These are phyloP conservation scores for Corythornis leucogaster DNA, from an alignment of 2,797 vertebrate species.

Conservation along the genomic window DNA sequence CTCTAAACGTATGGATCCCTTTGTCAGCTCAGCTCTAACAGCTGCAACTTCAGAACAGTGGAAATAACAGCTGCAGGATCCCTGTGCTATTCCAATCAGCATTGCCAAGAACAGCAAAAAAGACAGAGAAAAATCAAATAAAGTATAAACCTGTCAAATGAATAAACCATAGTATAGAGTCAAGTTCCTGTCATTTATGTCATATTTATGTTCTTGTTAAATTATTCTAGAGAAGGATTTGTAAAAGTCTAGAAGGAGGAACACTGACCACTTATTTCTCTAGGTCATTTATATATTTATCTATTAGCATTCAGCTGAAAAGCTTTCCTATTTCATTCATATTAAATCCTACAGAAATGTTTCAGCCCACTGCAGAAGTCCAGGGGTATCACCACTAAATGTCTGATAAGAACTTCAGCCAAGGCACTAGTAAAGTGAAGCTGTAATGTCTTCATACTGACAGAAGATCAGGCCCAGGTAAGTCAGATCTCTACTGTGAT, in stretches of 20 bases:
- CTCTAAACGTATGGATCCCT: neutral
- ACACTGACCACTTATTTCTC: neutral
- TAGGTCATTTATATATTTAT: neutral
- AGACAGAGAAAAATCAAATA: neutral
- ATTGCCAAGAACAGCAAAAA: neutral
- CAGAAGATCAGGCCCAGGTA: neutral
- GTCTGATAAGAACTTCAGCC: neutral
- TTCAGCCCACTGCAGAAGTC: neutral
- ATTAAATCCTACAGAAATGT: neutral
- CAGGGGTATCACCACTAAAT: neutral
- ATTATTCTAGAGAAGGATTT: neutral
- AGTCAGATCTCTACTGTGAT: neutral
- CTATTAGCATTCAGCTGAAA: neutral
- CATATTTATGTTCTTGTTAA: neutral
- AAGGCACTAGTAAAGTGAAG: neutral
- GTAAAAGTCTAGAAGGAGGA: neutral
- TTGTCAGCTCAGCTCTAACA: neutral
- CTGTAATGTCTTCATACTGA: neutral
- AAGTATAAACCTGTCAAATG: neutral
- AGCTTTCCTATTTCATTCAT: neutral
- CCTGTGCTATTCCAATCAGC: neutral
- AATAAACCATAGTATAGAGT: neutral
- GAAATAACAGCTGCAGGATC: neutral
- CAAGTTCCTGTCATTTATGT: neutral
- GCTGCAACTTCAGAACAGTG: neutral